Evolutionary conservation across 2,797 vertebrate species (phyloP).

Genomic region (Loriculus beryllinus): DNA sequence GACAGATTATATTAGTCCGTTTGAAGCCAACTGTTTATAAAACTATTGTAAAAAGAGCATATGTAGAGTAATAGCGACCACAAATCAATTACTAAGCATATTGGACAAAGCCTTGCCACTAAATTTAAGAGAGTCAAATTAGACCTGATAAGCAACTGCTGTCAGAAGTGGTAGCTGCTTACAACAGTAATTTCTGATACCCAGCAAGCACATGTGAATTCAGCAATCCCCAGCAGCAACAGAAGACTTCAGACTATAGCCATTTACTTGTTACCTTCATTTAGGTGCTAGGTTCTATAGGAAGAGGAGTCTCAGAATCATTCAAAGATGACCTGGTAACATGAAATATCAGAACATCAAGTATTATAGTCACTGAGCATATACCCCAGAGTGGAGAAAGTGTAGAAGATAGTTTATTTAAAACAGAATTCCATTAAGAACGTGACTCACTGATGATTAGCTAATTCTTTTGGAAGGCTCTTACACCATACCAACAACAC

Average conservation of each 20-base stretch:
- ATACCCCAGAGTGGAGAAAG: neutral
- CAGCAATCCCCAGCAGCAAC: neutral
- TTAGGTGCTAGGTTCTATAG: neutral
- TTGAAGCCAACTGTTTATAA: neutral
- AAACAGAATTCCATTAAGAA: neutral
- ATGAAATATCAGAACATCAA: neutral
- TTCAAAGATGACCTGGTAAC: neutral
- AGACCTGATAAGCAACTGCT: neutral
- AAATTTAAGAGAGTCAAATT: neutral
- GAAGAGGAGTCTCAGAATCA: neutral
- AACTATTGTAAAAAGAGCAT: neutral
- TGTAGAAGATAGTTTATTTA: neutral
- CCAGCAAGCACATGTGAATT: neutral
- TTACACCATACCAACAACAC: neutral
- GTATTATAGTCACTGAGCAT: neutral
- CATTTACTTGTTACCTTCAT: neutral
- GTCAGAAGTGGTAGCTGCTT: neutral
- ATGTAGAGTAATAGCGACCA: neutral
- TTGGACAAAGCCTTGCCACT: neutral
- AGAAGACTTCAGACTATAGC: neutral
- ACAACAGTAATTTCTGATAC: neutral
- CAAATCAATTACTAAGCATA: neutral
- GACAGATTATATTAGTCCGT: neutral
- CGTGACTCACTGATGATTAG: neutral
- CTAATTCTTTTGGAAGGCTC: neutral